These are phyloP conservation scores for Sphinx pinastri DNA, from an alignment of 2,888 invertebrate genomes.

Conservation along the genomic window DNA sequence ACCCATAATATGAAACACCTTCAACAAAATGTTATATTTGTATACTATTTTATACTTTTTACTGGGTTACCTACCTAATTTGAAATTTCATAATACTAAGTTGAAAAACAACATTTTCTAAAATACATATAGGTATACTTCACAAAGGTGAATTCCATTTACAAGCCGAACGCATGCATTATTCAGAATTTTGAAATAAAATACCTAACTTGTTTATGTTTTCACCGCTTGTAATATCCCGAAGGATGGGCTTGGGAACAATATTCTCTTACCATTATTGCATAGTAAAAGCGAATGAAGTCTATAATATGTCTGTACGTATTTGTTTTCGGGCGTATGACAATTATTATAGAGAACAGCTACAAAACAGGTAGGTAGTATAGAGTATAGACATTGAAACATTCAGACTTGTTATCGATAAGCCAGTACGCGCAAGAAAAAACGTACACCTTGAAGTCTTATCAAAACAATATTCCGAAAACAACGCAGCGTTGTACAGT, in stretches of 20 bases:
- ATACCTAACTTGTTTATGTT: neutral
- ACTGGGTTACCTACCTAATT: too few species aligned
- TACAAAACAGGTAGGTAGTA: neutral
- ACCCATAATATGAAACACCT: too few species aligned
- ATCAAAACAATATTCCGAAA: conserved; percentile 71
- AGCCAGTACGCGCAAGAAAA: conserved; percentile 46
- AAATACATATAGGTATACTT: too few species aligned
- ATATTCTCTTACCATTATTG: neutral
- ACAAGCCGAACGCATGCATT: neutral
- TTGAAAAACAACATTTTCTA: too few species aligned
- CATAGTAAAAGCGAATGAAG: neutral
- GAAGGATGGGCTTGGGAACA: neutral
- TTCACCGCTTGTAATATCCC: neutral
- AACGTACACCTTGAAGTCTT: conserved; percentile 62
- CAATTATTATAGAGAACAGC: neutral
- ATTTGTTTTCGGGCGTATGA: neutral
- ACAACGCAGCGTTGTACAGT: conserved; percentile 60
- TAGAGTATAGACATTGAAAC: conserved; percentile 41
- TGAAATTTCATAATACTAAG: too few species aligned
- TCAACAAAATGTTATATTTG: too few species aligned
- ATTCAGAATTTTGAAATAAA: neutral
- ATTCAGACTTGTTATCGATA: conserved; percentile 51
- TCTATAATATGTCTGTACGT: neutral
- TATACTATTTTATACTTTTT: too few species aligned
- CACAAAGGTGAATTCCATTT: too few species aligned